Evolutionary conservation across 2,888 invertebrate species (phyloP).

Genomic region (Holacanthella duospinosa): DNA sequence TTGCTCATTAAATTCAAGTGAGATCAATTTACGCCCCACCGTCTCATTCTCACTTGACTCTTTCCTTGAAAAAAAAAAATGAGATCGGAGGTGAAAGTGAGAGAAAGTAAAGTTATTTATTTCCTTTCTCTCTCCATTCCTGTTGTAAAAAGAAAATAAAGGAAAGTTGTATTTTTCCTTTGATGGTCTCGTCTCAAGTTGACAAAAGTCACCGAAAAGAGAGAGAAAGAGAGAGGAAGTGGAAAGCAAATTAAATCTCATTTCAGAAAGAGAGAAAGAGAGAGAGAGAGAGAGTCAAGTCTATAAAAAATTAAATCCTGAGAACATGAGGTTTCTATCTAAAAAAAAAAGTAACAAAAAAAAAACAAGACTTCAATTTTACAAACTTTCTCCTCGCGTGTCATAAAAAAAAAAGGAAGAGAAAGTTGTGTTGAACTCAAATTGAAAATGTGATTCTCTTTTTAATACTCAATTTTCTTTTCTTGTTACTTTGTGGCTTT

Average conservation of each 20-base stretch:
- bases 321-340: not conserved
- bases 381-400: not conserved
- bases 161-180: not conserved
- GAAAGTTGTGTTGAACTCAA: too few species aligned
- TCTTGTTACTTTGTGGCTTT: conserved; percentile 5
- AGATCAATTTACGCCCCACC: conserved; percentile 9
- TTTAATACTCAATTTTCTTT: conserved; percentile 12
- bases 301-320: not conserved
- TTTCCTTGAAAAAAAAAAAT: not conserved
- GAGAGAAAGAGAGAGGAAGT: too few species aligned
- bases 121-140: not conserved
- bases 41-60: conserved; percentile 14
- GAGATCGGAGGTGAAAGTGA: not conserved
- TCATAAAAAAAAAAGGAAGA: conserved; percentile 1
- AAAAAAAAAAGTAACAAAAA: not conserved
- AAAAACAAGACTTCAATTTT: not conserved
- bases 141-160: not conserved
- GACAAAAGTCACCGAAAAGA: not conserved
- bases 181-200: not conserved
- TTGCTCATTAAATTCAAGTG: conserved; percentile 13
- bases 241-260: not conserved
- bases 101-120: conserved; percentile 3
- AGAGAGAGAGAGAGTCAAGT: too few species aligned
- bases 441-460: conserved; percentile 15
- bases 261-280: not conserved